Evolutionary conservation across 2,113 vertebrate genomes (phyloP).

Genomic region (Miniopterus natalensis): DNA sequence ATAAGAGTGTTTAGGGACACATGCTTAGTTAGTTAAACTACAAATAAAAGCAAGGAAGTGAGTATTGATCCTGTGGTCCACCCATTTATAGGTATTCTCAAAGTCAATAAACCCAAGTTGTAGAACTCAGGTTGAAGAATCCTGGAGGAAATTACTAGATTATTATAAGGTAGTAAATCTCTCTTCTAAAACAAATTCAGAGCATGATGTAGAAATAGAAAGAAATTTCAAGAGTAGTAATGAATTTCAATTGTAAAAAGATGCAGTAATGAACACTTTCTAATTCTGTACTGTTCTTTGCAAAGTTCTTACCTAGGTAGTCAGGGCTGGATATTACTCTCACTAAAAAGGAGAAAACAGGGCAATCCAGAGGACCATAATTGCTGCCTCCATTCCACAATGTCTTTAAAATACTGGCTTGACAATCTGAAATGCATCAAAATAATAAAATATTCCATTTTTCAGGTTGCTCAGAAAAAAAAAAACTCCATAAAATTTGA

Average conservation of each 20-base stretch:
- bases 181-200: not conserved
- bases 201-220: not conserved
- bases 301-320: not conserved
- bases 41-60: not conserved
- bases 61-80: not conserved
- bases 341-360: not conserved
- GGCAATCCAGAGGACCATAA: not conserved
- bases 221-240: conserved; percentile 16
- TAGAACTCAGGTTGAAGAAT: not conserved
- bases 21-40: not conserved
- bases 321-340: not conserved
- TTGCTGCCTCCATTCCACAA: not conserved
- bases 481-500: not conserved
- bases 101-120: not conserved
- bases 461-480: not conserved
- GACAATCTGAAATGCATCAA: not conserved
- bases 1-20: not conserved
- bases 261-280: not conserved
- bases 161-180: not conserved
- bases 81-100: not conserved
- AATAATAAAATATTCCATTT: not conserved
- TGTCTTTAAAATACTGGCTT: not conserved
- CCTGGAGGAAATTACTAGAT: not conserved
- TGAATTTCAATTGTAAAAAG: not conserved
- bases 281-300: not conserved